Conservation (phyloP, 53 echinoderm and acorn worm species). For the Holothuria leucospilota region DNA sequence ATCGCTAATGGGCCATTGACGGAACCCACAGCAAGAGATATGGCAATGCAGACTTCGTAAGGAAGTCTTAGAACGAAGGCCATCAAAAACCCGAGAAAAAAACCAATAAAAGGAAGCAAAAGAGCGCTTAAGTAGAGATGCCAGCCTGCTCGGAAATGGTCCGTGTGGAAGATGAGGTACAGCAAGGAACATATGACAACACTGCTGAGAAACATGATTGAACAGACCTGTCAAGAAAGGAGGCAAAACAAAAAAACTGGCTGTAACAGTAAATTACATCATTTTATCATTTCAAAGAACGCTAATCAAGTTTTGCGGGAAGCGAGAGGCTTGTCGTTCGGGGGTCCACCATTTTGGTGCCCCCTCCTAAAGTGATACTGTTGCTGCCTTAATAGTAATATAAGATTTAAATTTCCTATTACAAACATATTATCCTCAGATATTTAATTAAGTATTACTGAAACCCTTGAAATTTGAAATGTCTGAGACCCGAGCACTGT, state of each 20-base stretch:
- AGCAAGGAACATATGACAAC: conserved; percentile 36
- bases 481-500: no score
- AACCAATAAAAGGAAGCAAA: conserved; percentile 58
- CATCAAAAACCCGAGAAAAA: conserved; percentile 56
- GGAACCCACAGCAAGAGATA: conserved; percentile 60
- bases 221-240: conserved; percentile 37
- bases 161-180: conserved; percentile 51
- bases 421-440: no score
- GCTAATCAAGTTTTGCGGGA: no score
- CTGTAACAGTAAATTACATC: no score
- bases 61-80: conserved; percentile 48
- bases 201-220: conserved; percentile 28
- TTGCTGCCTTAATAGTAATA: no score
- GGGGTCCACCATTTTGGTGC: no score
- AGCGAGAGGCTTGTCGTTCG: no score
- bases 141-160: conserved; percentile 34
- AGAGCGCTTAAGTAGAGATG: conserved; percentile 40
- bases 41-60: conserved; percentile 62
- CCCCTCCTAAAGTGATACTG: no score
- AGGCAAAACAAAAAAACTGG: not conserved
- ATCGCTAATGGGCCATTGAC: conserved; percentile 54
- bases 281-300: no score
- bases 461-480: no score
- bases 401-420: no score
- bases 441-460: no score